Base-by-base conservation (phyloP, 1,140 invertebrate species). In the Xylocopa sonorina region DNA sequence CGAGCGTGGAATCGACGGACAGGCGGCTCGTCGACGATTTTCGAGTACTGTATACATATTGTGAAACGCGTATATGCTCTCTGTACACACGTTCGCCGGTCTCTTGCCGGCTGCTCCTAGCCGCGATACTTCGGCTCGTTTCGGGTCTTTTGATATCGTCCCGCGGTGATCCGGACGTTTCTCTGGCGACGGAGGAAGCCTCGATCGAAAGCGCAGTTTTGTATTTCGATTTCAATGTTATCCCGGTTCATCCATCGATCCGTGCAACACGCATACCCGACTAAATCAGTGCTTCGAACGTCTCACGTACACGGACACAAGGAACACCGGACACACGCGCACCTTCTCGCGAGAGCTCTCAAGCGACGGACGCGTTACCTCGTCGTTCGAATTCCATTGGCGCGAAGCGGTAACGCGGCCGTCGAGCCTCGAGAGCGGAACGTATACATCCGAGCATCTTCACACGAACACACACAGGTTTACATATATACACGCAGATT, bases 41-140 rank as follows among this genome's bases (percentile, higher is more conserved):
- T 76, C 81, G 79, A 74, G 78, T 75, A 58, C 78, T 62, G 74
- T 67, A 67, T 78, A 71, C 64, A 51, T 63, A 76, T 46, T 67
- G 64, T 67, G 32, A 64, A 67, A 67, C 64, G 64, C 66, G n/a
- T n/a, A 66, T 46, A 82, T 48, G 57, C 62, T 55, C 73, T 55
- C 62, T 55, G 57, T 71, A 43, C 68, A 71, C 68, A 53, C 34
- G 68, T 57, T 34, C 29, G 71, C 32, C 71, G 71, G 57, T 75
- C 73, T 67, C 73, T 67, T 67, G 51, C 62, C 63, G 73, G 72
- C 29, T 63, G 38, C 32, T 41, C n/a, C 32, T n/a, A 41, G 43
- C 43, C 71, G 43, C 46, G 58, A 72, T 51, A 50, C 71, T 63
- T 46, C n/a, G n/a, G 71, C 43, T 67, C 73, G 73, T 76, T 76